Conservation (phyloP, 1,140 invertebrate genomes). For the Ditylenchus dipsaci region DNA sequence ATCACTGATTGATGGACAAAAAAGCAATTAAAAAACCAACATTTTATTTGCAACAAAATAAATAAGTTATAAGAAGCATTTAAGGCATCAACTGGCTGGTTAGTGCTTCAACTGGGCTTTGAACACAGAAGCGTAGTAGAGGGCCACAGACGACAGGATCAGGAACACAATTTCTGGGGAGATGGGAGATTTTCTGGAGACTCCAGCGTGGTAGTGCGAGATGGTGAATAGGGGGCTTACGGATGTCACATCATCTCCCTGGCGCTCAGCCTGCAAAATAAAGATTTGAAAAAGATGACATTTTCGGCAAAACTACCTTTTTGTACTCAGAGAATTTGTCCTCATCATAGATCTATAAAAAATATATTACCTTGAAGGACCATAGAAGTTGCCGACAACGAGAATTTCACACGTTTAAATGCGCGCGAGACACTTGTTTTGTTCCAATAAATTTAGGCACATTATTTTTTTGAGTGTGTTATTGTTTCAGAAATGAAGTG, state of each 20-base stretch:
- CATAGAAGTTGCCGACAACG: no score
- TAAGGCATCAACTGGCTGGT: not conserved
- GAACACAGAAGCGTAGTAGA: slow-evolving; percentile 43
- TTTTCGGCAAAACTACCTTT: slow-evolving; percentile 43
- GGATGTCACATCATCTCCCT: slow-evolving; percentile 54
- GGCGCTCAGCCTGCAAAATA: slow-evolving; percentile 58
- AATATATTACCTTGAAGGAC: no score
- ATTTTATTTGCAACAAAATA: not conserved
- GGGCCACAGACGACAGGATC: slow-evolving; percentile 31
- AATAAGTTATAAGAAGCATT: not conserved
- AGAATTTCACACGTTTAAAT: no score
- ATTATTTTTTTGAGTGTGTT: no score
- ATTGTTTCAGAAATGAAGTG: no score
- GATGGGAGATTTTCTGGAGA: slow-evolving; percentile 43
- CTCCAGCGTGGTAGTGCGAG: slow-evolving; percentile 56
- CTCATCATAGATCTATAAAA: slow-evolving; percentile 42
- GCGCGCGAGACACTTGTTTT: no score
- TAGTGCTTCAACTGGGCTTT: slow-evolving; percentile 22
- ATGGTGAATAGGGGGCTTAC: slow-evolving; percentile 59
- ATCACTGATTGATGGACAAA: no score
- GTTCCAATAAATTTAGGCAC: no score
- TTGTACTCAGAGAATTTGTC: slow-evolving; percentile 42
- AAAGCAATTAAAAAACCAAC: not conserved
- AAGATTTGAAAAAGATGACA: not conserved
- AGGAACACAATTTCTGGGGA: slow-evolving; percentile 49